These are phyloP conservation scores for Diprion similis DNA, from an alignment of 1,140 invertebrate species.

Conservation along the genomic window DNA sequence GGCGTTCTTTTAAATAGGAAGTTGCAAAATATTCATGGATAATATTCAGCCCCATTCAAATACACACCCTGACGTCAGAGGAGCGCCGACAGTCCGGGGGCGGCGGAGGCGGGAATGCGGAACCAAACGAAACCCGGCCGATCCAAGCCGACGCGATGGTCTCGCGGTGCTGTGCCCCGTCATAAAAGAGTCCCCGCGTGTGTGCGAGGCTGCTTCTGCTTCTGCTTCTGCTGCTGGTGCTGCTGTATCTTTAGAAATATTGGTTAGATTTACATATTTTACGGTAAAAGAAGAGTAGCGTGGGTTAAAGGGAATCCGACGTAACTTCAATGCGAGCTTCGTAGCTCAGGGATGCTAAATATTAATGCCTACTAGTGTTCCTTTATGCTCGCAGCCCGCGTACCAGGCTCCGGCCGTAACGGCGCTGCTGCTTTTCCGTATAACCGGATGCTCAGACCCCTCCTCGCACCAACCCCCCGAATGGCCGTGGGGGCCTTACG, in stretches of 20 bases:
- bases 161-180: slow-evolving; percentile 42
- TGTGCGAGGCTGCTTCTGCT: slow-evolving; percentile 2
- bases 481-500: too few species aligned
- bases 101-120: slow-evolving; percentile 20
- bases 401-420: background rate
- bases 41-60: slow-evolving; percentile 47
- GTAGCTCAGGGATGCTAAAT: slow-evolving; percentile 58
- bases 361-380: slow-evolving; percentile 60
- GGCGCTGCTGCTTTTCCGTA: background rate
- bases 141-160: slow-evolving; percentile 40
- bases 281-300: slow-evolving; percentile 49
- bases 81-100: background rate
- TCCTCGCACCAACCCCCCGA: background rate
- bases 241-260: slow-evolving; percentile 57
- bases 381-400: slow-evolving; percentile 37
- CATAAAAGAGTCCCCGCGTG: slow-evolving; percentile 47
- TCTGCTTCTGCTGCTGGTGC: too few species aligned
- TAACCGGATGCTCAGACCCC: background rate
- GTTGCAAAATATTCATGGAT: slow-evolving; percentile 54
- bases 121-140: slow-evolving; percentile 23
- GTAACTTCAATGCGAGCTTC: slow-evolving; percentile 50
- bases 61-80: slow-evolving; percentile 25
- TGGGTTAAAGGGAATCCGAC: slow-evolving; percentile 32
- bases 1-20: slow-evolving; percentile 44
- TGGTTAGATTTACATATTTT: slow-evolving; percentile 62